Base-by-base conservation (phyloP, 2,888 invertebrate species). In the Mamestra brassicae region DNA sequence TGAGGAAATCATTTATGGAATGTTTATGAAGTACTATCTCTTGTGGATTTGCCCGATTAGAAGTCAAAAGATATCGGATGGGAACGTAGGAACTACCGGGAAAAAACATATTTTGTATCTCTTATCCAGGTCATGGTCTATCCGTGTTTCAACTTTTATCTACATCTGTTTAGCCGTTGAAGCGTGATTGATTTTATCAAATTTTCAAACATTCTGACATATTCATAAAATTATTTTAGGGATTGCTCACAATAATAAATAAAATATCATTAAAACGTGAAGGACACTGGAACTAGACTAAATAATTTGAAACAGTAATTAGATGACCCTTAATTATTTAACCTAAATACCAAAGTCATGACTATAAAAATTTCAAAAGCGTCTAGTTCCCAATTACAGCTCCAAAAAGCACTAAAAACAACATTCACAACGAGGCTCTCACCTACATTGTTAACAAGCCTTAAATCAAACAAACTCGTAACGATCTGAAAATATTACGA, bases 381-480 rank as follows among this genome's bases (percentile, higher is more conserved):
- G 4, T 71, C 55, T 36, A 71, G 50, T 71, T 57, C n/a, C 50
- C 71, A 79, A 79, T 75, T 66, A 72, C 36, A 52, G 50, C 42
- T 58, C 8, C 42, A 4, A 38, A 38, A 71, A 67, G 10, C 50
- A 60, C 52, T 67, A n/a, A 26, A 70, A 62, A 26, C n/a, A 68
- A 67, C 69, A 72, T 61, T 42, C 58, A 55, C 54, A 42, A 42
- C n/a, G 63, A 61, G 52, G 11, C 57, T 72, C 68, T 75, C 64
- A 71, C 71, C 26, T 13, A 74, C 55, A 72, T 76, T 78, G 71
- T 78, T 62, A 84, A 79, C 73, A 84, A 81, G 74, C 60, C 61
- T 57, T 61, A 67, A 71, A 81, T 69, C 55, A 81, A 69, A 66
- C 62, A 50, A 74, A 73, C 58, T 75, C 72, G 47, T 70, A 71